These are phyloP conservation scores for Cyrtodaria siliqua DNA, from an alignment of 2,888 invertebrate genomes.

Conservation along the genomic window DNA sequence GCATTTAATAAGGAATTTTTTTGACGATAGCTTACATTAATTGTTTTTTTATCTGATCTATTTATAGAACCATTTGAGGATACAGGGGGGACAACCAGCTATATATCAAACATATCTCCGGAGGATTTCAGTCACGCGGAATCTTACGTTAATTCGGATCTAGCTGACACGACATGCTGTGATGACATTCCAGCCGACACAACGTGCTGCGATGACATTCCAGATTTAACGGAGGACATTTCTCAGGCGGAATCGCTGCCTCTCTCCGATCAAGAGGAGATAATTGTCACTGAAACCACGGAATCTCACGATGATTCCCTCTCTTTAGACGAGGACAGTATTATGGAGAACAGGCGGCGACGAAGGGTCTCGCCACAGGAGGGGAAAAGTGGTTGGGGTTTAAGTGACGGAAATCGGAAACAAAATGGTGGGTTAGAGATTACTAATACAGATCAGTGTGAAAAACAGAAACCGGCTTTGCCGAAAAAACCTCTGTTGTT, in stretches of 20 bases:
- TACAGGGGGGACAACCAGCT: conserved; percentile 8
- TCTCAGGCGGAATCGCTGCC: conserved; percentile 62
- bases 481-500: conserved; percentile 61
- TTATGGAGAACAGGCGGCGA: conserved; percentile 39
- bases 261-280: conserved; percentile 24
- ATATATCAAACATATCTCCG: conserved; percentile 23
- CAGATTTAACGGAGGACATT: conserved; percentile 56
- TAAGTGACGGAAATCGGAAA: conserved; percentile 8
- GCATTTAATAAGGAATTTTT: no score
- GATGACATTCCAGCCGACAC: conserved; percentile 61
- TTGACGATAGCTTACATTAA: no score
- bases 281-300: conserved; percentile 43
- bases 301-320: conserved; percentile 46
- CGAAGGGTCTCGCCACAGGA: conserved; percentile 30
- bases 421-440: conserved; percentile 1
- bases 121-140: conserved; percentile 60
- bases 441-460: conserved; percentile 25
- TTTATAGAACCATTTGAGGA: conserved; percentile 16
- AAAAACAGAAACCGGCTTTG: conserved; percentile 61
- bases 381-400: conserved; percentile 19
- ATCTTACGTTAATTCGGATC: conserved; percentile 47
- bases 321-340: conserved; percentile 34
- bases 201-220: conserved; percentile 61
- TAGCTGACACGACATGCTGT: conserved; percentile 54
- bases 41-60: background rate